Base-by-base conservation (phyloP, 2,797 vertebrate genomes). In the Corythornis leucogaster region DNA sequence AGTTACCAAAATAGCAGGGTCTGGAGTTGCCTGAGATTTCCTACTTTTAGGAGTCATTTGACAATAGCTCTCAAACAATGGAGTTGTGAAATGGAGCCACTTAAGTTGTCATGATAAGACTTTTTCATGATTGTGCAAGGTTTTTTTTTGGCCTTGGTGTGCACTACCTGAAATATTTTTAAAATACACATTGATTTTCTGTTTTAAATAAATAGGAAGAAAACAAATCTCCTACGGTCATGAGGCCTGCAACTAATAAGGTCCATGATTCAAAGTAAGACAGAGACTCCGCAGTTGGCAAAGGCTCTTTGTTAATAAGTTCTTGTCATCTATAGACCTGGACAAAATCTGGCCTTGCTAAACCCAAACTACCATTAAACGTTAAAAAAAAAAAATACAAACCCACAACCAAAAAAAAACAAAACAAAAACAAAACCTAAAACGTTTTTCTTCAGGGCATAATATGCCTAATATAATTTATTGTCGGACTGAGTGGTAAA, bases 181-280 rank as follows among this genome's bases (percentile, higher is more conserved):
- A 73, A 89, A 90, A 92, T 82, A 87, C n/a, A 78, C 64, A 62
- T 40, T 30, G 31, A 69, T 87, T 89, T 90, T 66, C 69, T 90
- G 58, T 69, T 89, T 80, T 80, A 77, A 54, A 80, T 83, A 89
- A 80, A 80, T 30, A 82, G 26, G 82, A 92, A 77, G 50, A 64
- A 81, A 86, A 43, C 31, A 66, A 74, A 85, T 17, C 53, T 87
- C 46, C 51, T 33, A 4, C 21, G 15, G 16, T 64, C 10, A 2
- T 40, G 25, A 83, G 38, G 42, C 50, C 87, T 62, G 20, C 38
- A 74, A 48, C 11, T 12, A 51, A 15, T 26, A 31, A 58, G 35
- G 38, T 15, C 22, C 24, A 1, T 11, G 30, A 50, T n/a, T 86
- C 40, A 79, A 70, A 84, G 8, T 33, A 74, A 85, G 80, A 57